Conservation (phyloP, 2,113 vertebrate species). For the human region GRCh38 chr4:70979001-70979500, state of each 20-base stretch:
- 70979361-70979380: not conserved
- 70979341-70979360: not conserved
- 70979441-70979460: not conserved
- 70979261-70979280: conserved; percentile 93
- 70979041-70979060: not conserved
- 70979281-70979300: conserved; percentile 88
- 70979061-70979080: not conserved
- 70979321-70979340: not conserved
- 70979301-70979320: not conserved
- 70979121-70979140: conserved; percentile 88
- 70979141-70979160: conserved; percentile 91
- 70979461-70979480: not conserved
- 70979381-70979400: not conserved
- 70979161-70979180: conserved; percentile 90
- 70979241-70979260: conserved; percentile 91
- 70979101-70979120: conserved; percentile 37
- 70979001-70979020: not conserved
- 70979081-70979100: conserved; percentile 36
- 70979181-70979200: conserved; percentile 90
- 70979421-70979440: not conserved
- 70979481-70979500: not conserved
- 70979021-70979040: conserved; percentile 21
- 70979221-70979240: conserved; percentile 90
- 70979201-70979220: conserved; percentile 91
- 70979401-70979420: not conserved